phyloP scores from a whole-genome alignment of 2,888 invertebrate species.

The Trilocha varians region DNA sequence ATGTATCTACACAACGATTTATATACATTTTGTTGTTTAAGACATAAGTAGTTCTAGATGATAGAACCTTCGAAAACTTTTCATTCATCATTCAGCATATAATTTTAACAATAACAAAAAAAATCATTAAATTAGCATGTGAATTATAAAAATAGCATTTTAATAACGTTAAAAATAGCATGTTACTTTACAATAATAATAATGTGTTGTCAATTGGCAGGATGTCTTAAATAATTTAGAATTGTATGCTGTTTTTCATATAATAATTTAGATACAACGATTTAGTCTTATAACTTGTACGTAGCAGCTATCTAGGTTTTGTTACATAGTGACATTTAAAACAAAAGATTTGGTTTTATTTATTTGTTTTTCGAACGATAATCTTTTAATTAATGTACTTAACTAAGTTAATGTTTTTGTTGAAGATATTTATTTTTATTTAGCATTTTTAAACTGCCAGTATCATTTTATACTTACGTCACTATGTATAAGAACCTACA shows the following conservation, averaged over 20 bases:
- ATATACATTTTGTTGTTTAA: conserved; percentile 68
- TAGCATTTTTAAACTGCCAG: not conserved
- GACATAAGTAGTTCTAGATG: conserved; percentile 50
- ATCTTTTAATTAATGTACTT: not conserved
- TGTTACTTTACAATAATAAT: not conserved
- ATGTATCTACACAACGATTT: conserved; percentile 63
- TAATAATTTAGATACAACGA: not conserved
- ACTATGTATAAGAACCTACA: not conserved
- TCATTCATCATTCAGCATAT: conserved; percentile 8
- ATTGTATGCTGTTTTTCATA: not conserved
- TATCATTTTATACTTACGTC: not conserved
- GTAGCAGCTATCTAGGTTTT: not conserved
- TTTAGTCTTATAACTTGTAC: not conserved
- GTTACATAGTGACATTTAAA: not conserved
- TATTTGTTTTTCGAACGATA: not conserved
- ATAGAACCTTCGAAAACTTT: conserved; percentile 38
- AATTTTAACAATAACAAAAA: not conserved
- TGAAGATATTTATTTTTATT: not conserved
- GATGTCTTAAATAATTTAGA: no score
- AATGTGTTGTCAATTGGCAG: no score
- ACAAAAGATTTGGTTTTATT: not conserved
- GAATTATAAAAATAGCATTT: not conserved
- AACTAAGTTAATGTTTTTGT: not conserved
- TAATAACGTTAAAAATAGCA: not conserved
- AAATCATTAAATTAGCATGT: not conserved